These are phyloP conservation scores for Mustelus asterias DNA, from an alignment of 2,113 vertebrate species.

Conservation along the genomic window DNA sequence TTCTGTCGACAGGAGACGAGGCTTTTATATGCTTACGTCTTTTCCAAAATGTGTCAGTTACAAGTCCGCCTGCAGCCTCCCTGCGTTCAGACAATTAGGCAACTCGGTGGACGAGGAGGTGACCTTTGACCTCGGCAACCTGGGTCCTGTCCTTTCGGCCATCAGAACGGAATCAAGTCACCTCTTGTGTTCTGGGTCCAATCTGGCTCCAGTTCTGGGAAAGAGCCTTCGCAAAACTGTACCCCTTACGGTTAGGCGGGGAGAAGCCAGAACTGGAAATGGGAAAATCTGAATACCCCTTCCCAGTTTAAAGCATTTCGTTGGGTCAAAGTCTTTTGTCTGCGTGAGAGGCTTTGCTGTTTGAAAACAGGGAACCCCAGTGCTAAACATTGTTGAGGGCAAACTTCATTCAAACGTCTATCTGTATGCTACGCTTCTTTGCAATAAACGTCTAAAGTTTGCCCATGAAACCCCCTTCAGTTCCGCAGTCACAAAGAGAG, in stretches of 20 bases:
- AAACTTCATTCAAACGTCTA: neutral
- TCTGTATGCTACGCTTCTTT: neutral
- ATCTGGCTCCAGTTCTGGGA: neutral
- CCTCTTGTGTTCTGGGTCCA: neutral
- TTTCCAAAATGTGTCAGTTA: neutral
- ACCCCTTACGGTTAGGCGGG: neutral
- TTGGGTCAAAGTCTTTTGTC: neutral
- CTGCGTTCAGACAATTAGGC: neutral
- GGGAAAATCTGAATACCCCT: neutral
- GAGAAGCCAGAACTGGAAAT: neutral
- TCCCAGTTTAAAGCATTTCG: neutral
- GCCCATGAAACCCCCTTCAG: neutral
- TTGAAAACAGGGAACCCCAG: neutral
- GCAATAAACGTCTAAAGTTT: neutral
- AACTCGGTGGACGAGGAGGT: neutral
- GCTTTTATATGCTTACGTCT: neutral
- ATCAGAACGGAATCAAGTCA: neutral
- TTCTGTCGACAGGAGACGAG: neutral
- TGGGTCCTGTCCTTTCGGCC: neutral
- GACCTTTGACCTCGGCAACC: neutral
- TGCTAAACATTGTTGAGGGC: neutral
- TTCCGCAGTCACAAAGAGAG: neutral
- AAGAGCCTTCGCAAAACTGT: neutral
- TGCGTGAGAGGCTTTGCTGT: neutral
- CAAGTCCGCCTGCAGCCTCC: too few relatives aligned